A percentile compares a stretch with the other conserved stretches of the same genome.
Conservation (phyloP, 2,888 invertebrate genomes). For the Nemoura dubitans region DNA sequence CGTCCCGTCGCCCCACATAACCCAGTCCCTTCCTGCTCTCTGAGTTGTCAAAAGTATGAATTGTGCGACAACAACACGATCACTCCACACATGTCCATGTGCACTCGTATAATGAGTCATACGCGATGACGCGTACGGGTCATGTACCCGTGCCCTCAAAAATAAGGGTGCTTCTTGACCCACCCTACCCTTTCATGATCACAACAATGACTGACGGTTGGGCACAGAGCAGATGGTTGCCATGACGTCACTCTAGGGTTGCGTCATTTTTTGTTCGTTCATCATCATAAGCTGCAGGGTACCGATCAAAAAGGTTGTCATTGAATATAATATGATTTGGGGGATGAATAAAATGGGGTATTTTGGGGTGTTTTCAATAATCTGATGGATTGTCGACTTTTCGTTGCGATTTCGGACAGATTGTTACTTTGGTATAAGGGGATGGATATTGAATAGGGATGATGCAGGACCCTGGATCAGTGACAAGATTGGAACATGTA, state of each 20-base stretch:
- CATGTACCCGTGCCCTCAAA: conserved; percentile 13
- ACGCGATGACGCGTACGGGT: neutral
- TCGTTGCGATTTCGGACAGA: neutral
- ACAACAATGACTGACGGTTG: conserved; percentile 34
- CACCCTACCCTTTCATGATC: conserved; percentile 26
- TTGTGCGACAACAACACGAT: neutral
- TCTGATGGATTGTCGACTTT: conserved; percentile 18
- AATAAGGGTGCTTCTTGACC: conserved; percentile 34
- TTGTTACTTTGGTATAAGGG: neutral
- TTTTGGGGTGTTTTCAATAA: neutral
- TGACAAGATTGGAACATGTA: no score
- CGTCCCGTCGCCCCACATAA: neutral
- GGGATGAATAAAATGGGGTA: conserved; percentile 10
- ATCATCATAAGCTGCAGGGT: conserved; percentile 8
- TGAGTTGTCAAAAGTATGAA: neutral
- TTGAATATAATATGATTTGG: conserved; percentile 26
- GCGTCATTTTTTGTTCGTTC: neutral
- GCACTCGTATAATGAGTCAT: conserved; percentile 13
- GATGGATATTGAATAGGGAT: neutral
- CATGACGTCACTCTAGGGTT: conserved; percentile 15
- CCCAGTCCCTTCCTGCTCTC: neutral
- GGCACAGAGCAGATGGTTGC: conserved; percentile 27
- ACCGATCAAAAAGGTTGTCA: conserved; percentile 14
- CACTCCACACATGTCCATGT: neutral
- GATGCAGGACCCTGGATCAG: neutral